Evolutionary conservation across 2,113 vertebrate genomes (phyloP).

Genomic region (Taurulus bubalis): DNA sequence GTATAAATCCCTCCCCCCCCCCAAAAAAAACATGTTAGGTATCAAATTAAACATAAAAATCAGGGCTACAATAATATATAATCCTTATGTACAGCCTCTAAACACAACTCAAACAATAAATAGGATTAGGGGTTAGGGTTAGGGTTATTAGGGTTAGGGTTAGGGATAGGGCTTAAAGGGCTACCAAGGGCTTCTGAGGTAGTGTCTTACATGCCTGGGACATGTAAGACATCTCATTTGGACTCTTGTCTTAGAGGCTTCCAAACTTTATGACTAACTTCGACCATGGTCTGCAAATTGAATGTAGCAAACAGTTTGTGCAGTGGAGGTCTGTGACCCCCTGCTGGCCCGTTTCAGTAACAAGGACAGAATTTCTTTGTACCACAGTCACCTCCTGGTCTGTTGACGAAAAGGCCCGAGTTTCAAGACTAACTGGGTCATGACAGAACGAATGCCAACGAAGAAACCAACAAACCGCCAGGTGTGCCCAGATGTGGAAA

Average conservation of each 20-base stretch:
- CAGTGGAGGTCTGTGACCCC: conserved; percentile 11
- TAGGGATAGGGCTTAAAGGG: too few species aligned
- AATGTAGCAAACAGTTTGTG: not conserved
- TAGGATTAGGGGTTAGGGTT: too few species aligned
- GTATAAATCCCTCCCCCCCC: too few species aligned
- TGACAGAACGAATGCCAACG: too few species aligned
- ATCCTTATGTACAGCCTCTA: too few species aligned
- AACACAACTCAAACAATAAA: too few species aligned
- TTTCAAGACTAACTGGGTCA: not conserved
- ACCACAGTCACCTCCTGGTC: not conserved
- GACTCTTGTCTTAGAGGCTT: not conserved
- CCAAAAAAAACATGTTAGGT: too few species aligned
- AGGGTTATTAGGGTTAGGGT: too few species aligned
- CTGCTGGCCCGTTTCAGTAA: conserved; percentile 28
- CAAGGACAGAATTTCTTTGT: not conserved
- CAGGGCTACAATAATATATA: too few species aligned
- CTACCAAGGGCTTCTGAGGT: not conserved
- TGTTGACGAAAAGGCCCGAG: not conserved
- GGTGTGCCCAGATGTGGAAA: not conserved
- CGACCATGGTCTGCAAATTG: not conserved
- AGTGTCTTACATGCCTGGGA: not conserved
- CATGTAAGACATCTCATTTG: not conserved
- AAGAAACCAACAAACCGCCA: not conserved
- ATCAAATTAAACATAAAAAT: too few species aligned
- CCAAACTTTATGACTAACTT: not conserved